Percentiles rank a stretch among this genome's conserved stretches.
phyloP scores from a whole-genome alignment of 2,797 vertebrate genomes.

The Coregonus ussuriensis region DNA sequence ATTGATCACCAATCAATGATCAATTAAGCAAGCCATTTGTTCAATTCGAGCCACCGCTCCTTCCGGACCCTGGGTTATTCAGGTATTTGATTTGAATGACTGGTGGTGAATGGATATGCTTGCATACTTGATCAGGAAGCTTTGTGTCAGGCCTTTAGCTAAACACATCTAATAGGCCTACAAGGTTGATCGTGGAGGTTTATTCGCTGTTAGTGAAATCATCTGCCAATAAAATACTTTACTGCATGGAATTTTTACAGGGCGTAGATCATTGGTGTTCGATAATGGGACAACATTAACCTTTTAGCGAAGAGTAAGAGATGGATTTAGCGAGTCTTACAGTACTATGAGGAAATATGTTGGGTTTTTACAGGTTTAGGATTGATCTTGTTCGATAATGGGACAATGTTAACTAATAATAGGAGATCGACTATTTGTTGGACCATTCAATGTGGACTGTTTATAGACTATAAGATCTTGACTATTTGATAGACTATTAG shows the following conservation, averaged over 20 bases:
- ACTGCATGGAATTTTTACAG: not conserved
- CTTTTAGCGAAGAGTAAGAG: not conserved
- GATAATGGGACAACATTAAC: not conserved
- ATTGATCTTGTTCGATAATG: too few species aligned
- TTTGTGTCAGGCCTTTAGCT: constrained; percentile 55
- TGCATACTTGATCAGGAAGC: constrained; percentile 75
- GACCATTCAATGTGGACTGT: too few species aligned
- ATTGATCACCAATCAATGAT: constrained; percentile 84
- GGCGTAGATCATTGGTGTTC: not conserved
- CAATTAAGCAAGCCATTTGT: constrained; percentile 84
- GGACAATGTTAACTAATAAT: too few species aligned
- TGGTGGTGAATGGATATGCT: constrained; percentile 65
- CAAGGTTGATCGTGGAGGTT: constrained; percentile 45
- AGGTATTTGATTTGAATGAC: constrained; percentile 70
- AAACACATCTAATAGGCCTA: constrained; percentile 67
- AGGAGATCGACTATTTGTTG: too few species aligned
- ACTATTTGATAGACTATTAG: too few species aligned
- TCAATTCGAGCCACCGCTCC: constrained; percentile 72
- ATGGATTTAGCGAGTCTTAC: too few species aligned
- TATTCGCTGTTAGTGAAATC: constrained; percentile 33
- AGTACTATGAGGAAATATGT: not conserved
- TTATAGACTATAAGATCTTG: too few species aligned
- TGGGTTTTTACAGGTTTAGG: not conserved
- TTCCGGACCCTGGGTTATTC: constrained; percentile 65
- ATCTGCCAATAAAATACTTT: constrained; percentile 12